These are phyloP conservation scores for Hemicentrotus pulcherrimus DNA, from an alignment of 35 echinoderm and acorn worm genomes.

Conservation along the genomic window DNA sequence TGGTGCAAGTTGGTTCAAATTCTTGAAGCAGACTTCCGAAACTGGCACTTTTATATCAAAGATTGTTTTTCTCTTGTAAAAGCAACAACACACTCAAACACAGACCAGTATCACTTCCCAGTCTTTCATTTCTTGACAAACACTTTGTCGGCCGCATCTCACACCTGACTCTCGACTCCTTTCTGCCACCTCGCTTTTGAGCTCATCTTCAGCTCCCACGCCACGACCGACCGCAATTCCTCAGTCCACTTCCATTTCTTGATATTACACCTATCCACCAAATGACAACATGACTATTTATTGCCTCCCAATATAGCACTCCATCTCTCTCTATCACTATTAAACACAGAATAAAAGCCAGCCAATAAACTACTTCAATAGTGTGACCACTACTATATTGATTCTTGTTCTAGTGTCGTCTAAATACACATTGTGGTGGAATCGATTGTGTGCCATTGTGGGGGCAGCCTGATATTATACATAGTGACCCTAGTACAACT, in stretches of 20 bases:
- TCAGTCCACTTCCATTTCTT: constrained; percentile 5
- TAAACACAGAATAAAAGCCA: not conserved
- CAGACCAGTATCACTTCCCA: not conserved
- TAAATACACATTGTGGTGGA: constrained; percentile 5
- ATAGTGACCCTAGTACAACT: not conserved
- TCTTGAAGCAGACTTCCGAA: not conserved
- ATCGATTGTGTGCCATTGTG: constrained; percentile 2
- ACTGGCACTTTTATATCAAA: not conserved
- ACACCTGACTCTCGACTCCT: not conserved
- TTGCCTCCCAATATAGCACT: not conserved
- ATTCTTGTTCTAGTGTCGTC: constrained; percentile 3
- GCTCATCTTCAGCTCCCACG: not conserved
- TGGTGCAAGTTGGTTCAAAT: not conserved
- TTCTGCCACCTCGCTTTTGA: not conserved
- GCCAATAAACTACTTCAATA: not conserved
- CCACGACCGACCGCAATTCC: not conserved
- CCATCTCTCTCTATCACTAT: not conserved
- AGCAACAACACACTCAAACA: not conserved
- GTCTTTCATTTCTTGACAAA: not conserved
- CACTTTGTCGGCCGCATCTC: not conserved
- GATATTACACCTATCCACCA: not conserved
- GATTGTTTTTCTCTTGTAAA: not conserved
- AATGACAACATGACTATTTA: constrained; percentile 3
- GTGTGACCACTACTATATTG: not conserved
- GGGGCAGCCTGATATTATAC: not conserved